Conservation (phyloP, 2,797 vertebrate species). For the Falco cherrug region DNA sequence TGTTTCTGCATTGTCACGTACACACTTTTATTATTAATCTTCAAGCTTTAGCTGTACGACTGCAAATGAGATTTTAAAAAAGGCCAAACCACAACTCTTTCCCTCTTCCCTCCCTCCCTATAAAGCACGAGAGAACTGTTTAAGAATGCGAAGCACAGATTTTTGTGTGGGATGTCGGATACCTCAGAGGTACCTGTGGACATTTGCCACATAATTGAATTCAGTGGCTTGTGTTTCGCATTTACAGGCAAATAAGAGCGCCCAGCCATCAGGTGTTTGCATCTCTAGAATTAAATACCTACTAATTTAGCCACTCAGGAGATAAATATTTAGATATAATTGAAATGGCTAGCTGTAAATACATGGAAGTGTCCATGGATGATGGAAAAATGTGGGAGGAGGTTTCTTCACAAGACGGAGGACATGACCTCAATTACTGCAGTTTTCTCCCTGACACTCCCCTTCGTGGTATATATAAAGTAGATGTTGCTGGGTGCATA, state of each 20-base stretch:
- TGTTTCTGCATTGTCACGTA: slow-evolving; percentile 41
- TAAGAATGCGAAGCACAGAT: slow-evolving; percentile 10
- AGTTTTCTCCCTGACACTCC: not conserved
- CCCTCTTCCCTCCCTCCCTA: not conserved
- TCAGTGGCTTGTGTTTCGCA: not conserved
- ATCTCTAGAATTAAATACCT: slow-evolving; percentile 29
- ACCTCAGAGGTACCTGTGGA: not conserved
- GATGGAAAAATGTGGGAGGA: not conserved
- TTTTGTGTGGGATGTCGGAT: slow-evolving; percentile 12
- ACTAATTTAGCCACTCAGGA: not conserved
- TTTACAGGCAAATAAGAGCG: not conserved
- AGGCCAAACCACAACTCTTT: not conserved
- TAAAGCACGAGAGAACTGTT: not conserved
- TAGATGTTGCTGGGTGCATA: not conserved
- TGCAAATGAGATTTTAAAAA: not conserved
- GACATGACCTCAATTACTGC: not conserved
- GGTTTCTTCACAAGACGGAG: not conserved
- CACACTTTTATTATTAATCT: slow-evolving; percentile 13
- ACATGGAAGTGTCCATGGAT: not conserved
- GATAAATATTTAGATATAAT: slow-evolving; percentile 43
- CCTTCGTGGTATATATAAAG: not conserved
- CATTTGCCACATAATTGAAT: not conserved
- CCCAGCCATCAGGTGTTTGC: slow-evolving; percentile 25
- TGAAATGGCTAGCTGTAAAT: slow-evolving; percentile 39
- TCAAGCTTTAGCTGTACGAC: not conserved